Percentiles rank a stretch among this genome's conserved stretches.
These are phyloP conservation scores for Caenorhabditis elegans DNA, from an alignment of 1,140 invertebrate species.

Conservation along the genomic window WBcel235 BX284602.5:12922501-12923000, in stretches of 20 bases:
- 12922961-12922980: background rate
- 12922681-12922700: conserved; percentile 46
- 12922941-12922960: background rate
- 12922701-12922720: conserved; percentile 50
- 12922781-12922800: background rate
- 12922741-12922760: background rate
- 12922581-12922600: conserved; percentile 47
- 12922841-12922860: background rate
- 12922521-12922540: conserved; percentile 39
- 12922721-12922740: conserved; percentile 20
- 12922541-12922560: conserved; percentile 50
- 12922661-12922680: conserved; percentile 46
- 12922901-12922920: background rate
- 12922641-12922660: conserved; percentile 28
- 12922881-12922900: background rate
- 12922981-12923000: too few species aligned
- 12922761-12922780: background rate
- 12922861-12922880: background rate
- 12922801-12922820: background rate
- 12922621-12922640: background rate
- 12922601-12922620: conserved; percentile 35
- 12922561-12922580: conserved; percentile 47
- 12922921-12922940: too few species aligned
- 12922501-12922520: conserved; percentile 35
- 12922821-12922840: background rate